Evolutionary conservation across 2,113 vertebrate species (phyloP).

Genomic region (Urocolius indicus): DNA sequence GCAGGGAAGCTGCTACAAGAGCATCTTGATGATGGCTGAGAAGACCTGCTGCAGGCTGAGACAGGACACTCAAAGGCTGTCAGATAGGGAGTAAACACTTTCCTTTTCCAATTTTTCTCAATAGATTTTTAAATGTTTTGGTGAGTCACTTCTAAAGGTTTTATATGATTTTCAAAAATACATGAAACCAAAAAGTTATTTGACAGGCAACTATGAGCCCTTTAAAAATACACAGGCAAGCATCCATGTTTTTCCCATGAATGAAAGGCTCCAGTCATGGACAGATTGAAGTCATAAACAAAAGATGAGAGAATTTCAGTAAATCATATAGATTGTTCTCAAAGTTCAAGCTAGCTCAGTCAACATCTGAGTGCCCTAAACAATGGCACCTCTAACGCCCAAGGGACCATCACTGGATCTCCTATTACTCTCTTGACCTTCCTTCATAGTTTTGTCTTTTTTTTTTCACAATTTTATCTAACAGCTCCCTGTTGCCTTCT

Average conservation of each 20-base stretch:
- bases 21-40: background rate
- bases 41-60: background rate
- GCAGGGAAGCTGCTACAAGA: background rate
- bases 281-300: constrained; percentile 14
- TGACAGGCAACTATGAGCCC: background rate
- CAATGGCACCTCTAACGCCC: background rate
- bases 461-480: background rate
- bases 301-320: constrained; percentile 42
- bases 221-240: background rate
- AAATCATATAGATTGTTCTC: background rate
- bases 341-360: background rate
- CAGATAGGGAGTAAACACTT: background rate
- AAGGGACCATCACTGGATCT: background rate
- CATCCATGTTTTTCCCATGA: background rate
- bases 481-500: background rate
- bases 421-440: background rate
- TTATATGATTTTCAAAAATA: background rate
- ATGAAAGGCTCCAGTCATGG: background rate
- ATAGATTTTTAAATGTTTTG: constrained; percentile 13
- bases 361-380: background rate
- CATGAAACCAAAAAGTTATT: background rate
- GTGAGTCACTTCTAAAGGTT: background rate
- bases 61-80: background rate
- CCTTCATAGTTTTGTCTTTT: background rate
- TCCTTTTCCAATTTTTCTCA: background rate